phyloP scores from a whole-genome alignment of 2,113 vertebrate genomes.

The Psettodes erumei region DNA sequence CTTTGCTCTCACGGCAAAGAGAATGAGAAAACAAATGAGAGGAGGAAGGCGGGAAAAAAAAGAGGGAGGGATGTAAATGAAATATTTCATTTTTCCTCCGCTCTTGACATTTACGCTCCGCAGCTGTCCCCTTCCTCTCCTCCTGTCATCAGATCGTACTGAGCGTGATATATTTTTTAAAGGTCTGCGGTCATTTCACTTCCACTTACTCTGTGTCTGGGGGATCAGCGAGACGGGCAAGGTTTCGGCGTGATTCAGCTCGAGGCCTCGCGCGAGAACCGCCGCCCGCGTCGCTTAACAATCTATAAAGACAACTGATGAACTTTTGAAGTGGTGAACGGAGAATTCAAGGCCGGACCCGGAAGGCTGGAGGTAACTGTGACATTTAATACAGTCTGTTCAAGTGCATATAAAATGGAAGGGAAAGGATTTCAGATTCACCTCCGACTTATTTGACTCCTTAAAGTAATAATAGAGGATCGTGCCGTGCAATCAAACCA shows the following conservation, averaged over 20 bases:
- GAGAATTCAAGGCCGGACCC: neutral
- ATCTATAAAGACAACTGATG: constrained; percentile 51
- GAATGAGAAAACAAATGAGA: neutral
- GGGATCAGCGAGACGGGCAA: constrained; percentile 44
- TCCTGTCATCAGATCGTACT: constrained; percentile 12
- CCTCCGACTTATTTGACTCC: too few relatives aligned
- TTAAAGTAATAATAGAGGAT: too few relatives aligned
- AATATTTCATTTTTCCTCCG: constrained; percentile 15
- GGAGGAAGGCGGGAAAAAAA: neutral
- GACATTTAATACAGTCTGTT: neutral
- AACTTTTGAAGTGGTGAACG: constrained; percentile 25
- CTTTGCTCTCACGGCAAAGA: neutral
- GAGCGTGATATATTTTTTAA: constrained; percentile 43
- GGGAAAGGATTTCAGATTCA: neutral
- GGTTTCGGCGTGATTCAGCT: constrained; percentile 41
- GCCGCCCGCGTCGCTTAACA: constrained; percentile 22
- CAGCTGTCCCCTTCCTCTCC: constrained; percentile 11
- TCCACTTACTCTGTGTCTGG: constrained; percentile 36
- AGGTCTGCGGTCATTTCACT: constrained; percentile 44
- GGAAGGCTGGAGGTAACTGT: neutral
- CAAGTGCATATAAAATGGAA: constrained; percentile 18
- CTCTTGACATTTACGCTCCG: constrained; percentile 30
- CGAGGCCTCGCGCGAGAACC: neutral
- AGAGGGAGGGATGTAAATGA: constrained; percentile 10
- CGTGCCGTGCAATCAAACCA: too few relatives aligned